These are phyloP conservation scores for Capreolus pygargus DNA, from an alignment of 2,113 vertebrate species.

Conservation along the genomic window DNA sequence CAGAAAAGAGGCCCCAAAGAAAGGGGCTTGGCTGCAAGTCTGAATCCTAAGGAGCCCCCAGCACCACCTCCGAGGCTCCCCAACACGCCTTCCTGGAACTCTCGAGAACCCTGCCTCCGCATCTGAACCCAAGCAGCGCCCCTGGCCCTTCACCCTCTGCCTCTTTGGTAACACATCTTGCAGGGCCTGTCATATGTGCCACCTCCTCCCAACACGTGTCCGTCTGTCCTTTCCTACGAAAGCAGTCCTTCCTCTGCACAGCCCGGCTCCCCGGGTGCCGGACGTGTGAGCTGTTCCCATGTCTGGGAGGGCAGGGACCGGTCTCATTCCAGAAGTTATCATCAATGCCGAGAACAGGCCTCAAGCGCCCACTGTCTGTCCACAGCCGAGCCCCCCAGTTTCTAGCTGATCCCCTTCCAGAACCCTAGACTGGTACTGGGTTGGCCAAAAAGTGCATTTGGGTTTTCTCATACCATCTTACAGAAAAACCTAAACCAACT, in stretches of 20 bases:
- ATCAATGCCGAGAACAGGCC: not conserved
- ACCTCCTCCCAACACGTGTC: not conserved
- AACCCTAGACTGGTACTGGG: not conserved
- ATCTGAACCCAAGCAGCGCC: not conserved
- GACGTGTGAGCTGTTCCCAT: accelerated
- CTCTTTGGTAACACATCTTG: not conserved
- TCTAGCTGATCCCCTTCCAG: not conserved
- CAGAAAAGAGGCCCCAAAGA: not conserved
- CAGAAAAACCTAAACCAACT: not conserved
- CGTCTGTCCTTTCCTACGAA: not conserved
- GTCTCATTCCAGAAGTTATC: too few relatives aligned
- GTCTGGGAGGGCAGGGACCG: not conserved
- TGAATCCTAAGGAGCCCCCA: not conserved
- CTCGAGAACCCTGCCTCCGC: not conserved
- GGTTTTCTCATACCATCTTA: not conserved
- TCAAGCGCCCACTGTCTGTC: accelerated
- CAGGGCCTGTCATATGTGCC: accelerated
- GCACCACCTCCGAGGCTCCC: accelerated
- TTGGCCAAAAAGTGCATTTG: not conserved
- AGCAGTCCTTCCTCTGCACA: not conserved
- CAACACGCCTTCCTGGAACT: not conserved
- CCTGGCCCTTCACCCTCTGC: too few relatives aligned
- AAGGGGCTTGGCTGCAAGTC: not conserved
- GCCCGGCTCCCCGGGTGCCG: accelerated
- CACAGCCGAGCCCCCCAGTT: accelerated